phyloP scores from a whole-genome alignment of 2,797 vertebrate genomes.

The Antennarius maculatus region DNA sequence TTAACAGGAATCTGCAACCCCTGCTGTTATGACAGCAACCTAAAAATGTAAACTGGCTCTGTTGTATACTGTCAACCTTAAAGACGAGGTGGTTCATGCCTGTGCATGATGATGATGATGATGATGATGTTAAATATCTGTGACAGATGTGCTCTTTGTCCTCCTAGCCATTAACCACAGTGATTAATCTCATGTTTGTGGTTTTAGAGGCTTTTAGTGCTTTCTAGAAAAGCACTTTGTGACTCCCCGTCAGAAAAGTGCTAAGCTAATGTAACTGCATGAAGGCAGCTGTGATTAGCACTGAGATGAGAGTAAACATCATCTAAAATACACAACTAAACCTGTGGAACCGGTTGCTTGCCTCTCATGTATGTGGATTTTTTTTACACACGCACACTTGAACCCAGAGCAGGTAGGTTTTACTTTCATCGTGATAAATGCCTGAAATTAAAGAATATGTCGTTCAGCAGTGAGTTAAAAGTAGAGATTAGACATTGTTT shows the following conservation, averaged over 20 bases:
- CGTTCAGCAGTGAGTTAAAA: too few species aligned
- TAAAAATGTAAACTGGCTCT: neutral
- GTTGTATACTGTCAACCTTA: slow-evolving; percentile 5
- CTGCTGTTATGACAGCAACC: neutral
- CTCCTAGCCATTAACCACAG: slow-evolving; percentile 21
- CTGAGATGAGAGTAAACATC: slow-evolving; percentile 22
- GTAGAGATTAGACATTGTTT: neutral
- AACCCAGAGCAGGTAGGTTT: too few species aligned
- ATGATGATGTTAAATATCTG: slow-evolving; percentile 29
- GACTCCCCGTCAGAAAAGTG: slow-evolving; percentile 13
- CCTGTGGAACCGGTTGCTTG: neutral
- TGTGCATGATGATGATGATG: neutral
- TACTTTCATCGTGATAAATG: too few species aligned
- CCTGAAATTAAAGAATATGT: too few species aligned
- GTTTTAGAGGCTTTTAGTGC: slow-evolving; percentile 41
- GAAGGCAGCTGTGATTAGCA: slow-evolving; percentile 14
- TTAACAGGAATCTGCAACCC: neutral
- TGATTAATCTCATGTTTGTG: slow-evolving; percentile 15
- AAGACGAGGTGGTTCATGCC: slow-evolving; percentile 10
- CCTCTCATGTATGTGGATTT: too few species aligned
- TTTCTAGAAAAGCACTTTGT: slow-evolving; percentile 35
- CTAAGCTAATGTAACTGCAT: slow-evolving; percentile 1
- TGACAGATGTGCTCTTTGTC: slow-evolving; percentile 36
- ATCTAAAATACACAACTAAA: neutral
- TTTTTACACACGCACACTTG: too few species aligned